Evolutionary conservation across 2,113 vertebrate species (phyloP).

Genomic region (Tragulus kanchil): DNA sequence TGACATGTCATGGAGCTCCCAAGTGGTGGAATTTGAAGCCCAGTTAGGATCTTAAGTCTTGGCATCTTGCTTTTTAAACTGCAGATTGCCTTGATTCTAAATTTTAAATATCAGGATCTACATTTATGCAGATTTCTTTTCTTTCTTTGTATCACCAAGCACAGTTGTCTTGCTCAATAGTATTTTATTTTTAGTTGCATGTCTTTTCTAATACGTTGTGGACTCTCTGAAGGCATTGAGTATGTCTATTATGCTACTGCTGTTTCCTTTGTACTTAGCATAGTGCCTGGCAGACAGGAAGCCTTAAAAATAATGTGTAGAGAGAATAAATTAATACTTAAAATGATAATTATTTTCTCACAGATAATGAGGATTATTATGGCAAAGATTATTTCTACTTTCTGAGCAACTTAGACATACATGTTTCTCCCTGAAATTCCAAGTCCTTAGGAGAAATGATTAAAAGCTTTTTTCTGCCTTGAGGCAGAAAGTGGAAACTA

Average conservation of each 20-base stretch:
- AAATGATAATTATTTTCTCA: conserved; percentile 21
- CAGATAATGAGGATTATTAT: conserved; percentile 6
- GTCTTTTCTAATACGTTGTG: background rate
- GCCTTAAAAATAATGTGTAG: background rate
- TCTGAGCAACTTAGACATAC: background rate
- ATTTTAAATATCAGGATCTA: background rate
- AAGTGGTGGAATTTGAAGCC: background rate
- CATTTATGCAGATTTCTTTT: background rate
- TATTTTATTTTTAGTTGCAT: background rate
- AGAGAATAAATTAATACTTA: background rate
- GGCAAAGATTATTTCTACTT: background rate
- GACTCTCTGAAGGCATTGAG: background rate
- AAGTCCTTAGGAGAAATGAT: background rate
- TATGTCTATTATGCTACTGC: background rate
- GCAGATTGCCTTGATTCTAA: background rate
- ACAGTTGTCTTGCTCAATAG: background rate
- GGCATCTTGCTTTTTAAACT: background rate
- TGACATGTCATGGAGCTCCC: background rate
- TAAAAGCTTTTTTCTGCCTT: background rate
- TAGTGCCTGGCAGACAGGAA: background rate
- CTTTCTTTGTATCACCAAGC: background rate
- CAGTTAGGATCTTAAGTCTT: background rate
- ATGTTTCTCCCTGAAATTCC: background rate
- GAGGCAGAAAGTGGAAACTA: background rate
- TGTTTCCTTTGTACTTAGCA: background rate